Evolutionary conservation across 2,797 vertebrate genomes (phyloP).

Genomic region (Phalloptychus januarius): DNA sequence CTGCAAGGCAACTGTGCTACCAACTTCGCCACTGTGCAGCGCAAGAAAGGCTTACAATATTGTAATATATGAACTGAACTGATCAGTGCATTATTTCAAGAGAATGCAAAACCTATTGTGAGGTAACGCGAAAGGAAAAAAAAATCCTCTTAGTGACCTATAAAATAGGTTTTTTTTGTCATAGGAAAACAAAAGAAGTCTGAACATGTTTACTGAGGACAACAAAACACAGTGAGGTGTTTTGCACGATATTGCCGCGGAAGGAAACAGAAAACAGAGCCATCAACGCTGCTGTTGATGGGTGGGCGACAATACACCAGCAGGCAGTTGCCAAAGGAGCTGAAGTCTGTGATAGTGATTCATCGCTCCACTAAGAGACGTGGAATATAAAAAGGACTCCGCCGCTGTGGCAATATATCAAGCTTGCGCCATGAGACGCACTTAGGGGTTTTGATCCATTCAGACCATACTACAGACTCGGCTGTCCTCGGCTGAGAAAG

Average conservation of each 20-base stretch:
- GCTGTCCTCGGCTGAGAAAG: constrained; percentile 17
- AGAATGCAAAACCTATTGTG: no score
- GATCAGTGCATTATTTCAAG: no score
- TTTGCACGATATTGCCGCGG: constrained; percentile 28
- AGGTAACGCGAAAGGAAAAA: no score
- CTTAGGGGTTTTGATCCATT: constrained; percentile 45
- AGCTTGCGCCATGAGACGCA: constrained; percentile 21
- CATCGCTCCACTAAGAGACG: constrained; percentile 51
- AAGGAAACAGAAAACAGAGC: constrained; percentile 40
- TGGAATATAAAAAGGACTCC: constrained; percentile 52
- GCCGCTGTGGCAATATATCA: constrained; percentile 57
- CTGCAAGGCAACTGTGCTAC: no score
- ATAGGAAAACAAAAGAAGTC: constrained; percentile 27
- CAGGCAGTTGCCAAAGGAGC: constrained; percentile 57
- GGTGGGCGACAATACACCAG: constrained; percentile 47
- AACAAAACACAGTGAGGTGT: constrained; percentile 41
- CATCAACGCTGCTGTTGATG: constrained; percentile 57
- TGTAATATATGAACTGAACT: no score
- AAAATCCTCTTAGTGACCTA: constrained; percentile 28
- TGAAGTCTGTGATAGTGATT: constrained; percentile 55
- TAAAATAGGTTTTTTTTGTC: constrained; percentile 19
- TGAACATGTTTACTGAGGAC: constrained; percentile 45
- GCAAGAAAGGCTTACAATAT: no score
- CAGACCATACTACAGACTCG: constrained; percentile 29
- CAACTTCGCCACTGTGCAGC: no score